Base-by-base conservation (phyloP, 2,113 vertebrate genomes). In the Plecotus auritus region DNA sequence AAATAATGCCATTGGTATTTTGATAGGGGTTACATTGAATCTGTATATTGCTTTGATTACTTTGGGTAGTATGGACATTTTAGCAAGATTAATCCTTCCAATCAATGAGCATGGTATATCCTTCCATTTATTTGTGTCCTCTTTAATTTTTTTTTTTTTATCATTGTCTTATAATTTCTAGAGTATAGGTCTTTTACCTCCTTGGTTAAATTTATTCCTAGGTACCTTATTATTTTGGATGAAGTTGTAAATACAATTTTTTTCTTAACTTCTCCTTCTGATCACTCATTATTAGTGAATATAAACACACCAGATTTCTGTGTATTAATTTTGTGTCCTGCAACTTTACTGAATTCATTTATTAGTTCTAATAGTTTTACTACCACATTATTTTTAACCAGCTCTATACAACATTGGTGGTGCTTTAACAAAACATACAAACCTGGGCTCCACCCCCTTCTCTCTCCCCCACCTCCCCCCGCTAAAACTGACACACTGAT, bases 391-490 rank as follows among this genome's bases (percentile, higher is more conserved):
- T 81, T 80, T 42, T 81, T 95, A 64, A 47, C 20, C 45, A 88
- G 9, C 5, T 56, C 20, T 66, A 11, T 3, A 42, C 4, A 32
- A 45, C 0, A 18, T 45, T 28, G 59, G 7, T 51, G 32, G 47
- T 64, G 1, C 32, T 78, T 56, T 64, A 54, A 37, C 1, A 40
- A 84, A 66, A 11, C 18, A 23, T 30, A 32, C 5, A 73, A 45
- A 45, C 72, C 11, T 56, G 86, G 30, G 40, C 78, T 54, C 37
- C 77, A 37, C 7, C 4, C 1, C 6, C 16, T 30, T 26, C 4
- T 11, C 22, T 26, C 7, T n/a, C 2, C 16, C 2, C 9, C 22
- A 1, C 2, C 1, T n/a, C 64, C 13, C 61, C 30, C 5, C 4
- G 37, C 28, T 32, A 7, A 66, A 61, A 77, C 2, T 32, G 26